phyloP scores from a whole-genome alignment of 2,797 vertebrate species.

The Artibeus jamaicensis region DNA sequence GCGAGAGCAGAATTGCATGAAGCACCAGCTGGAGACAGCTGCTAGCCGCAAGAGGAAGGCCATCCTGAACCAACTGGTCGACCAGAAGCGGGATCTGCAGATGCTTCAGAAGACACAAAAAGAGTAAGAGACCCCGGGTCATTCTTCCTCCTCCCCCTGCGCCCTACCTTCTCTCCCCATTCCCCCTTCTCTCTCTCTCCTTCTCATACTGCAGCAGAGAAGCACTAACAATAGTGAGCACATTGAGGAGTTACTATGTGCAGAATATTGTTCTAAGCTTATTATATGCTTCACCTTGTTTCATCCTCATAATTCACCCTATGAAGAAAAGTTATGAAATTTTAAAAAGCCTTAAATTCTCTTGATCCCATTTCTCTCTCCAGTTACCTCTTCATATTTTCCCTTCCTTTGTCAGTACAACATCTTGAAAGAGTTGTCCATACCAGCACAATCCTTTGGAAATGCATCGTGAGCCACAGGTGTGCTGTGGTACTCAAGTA shows the following conservation, averaged over 20 bases:
- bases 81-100: constrained; percentile 83
- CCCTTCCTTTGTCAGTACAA: background rate
- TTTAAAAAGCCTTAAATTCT: background rate
- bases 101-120: constrained; percentile 81
- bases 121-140: constrained; percentile 77
- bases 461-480: background rate
- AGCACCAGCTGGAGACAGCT: constrained; percentile 81
- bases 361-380: background rate
- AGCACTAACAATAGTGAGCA: background rate
- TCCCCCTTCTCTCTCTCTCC: background rate
- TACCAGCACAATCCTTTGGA: background rate
- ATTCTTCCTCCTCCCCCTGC: too few species aligned
- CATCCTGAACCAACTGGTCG: constrained; percentile 77
- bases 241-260: background rate
- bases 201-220: background rate
- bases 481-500: background rate
- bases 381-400: background rate
- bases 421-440: background rate
- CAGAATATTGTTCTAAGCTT: background rate
- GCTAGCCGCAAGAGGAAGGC: constrained; percentile 75
- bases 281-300: background rate
- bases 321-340: background rate
- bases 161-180: background rate
- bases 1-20: constrained; percentile 81
- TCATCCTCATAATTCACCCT: background rate